Percentiles rank a stretch among this genome's conserved stretches.
Evolutionary conservation across 2,797 vertebrate species (phyloP).

Genomic region (Poecilia wingei): DNA sequence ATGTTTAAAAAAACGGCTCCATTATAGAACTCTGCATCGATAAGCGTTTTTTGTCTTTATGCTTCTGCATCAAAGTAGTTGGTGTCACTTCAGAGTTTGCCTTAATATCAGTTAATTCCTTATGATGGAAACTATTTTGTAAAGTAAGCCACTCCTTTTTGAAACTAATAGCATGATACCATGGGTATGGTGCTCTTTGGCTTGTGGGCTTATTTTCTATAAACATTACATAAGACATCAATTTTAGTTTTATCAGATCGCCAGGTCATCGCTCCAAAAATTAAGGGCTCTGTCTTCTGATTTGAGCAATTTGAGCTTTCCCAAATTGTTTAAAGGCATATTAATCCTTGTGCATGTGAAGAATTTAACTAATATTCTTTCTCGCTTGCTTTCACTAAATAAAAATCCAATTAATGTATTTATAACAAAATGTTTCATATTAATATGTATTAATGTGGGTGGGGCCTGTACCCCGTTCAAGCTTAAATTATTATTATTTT

Average conservation of each 20-base stretch:
- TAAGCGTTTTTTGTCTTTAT: neutral
- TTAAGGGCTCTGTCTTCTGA: neutral
- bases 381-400: too few species aligned
- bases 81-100: neutral
- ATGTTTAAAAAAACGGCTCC: constrained; percentile 6
- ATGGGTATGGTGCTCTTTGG: neutral
- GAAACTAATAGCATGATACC: neutral
- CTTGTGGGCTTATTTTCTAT: neutral
- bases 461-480: neutral
- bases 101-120: neutral
- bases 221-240: neutral
- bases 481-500: neutral
- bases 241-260: neutral
- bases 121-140: neutral
- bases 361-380: neutral
- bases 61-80: neutral
- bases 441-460: neutral
- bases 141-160: neutral
- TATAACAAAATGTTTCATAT: neutral
- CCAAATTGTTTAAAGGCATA: neutral
- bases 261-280: neutral
- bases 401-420: too few species aligned
- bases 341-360: neutral
- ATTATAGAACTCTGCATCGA: constrained; percentile 16
- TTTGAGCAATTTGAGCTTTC: neutral